These are phyloP conservation scores for Limnephilus rhombicus DNA, from an alignment of 2,888 invertebrate genomes.

Conservation along the genomic window DNA sequence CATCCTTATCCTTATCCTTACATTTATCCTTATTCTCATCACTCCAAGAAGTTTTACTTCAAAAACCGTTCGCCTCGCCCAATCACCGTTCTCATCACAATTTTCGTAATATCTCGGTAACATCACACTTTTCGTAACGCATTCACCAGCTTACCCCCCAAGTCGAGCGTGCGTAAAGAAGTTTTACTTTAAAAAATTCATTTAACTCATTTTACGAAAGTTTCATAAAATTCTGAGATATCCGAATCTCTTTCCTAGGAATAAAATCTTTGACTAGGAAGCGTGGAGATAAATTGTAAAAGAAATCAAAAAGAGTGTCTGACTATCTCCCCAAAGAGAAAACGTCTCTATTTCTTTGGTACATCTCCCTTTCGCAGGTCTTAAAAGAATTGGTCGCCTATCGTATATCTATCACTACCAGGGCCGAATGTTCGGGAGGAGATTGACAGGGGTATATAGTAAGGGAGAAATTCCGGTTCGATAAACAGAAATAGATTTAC, in stretches of 20 bases:
- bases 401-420: slow-evolving; percentile 2
- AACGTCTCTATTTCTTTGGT: slow-evolving; percentile 16
- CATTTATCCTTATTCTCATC: too few species aligned
- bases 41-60: too few species aligned
- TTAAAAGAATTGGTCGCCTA: slow-evolving; percentile 10
- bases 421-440: background rate
- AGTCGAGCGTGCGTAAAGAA: too few species aligned
- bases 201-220: background rate
- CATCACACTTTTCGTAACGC: too few species aligned
- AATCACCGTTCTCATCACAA: too few species aligned
- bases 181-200: too few species aligned
- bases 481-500: slow-evolving; percentile 19
- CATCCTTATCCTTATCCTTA: too few species aligned
- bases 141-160: too few species aligned
- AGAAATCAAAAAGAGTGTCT: slow-evolving; percentile 17
- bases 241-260: background rate
- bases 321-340: background rate
- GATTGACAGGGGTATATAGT: slow-evolving; percentile 34
- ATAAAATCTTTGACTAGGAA: background rate
- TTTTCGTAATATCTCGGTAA: too few species aligned
- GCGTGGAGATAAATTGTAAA: background rate
- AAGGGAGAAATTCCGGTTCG: background rate
- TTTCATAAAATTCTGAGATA: background rate
- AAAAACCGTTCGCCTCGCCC: too few species aligned
- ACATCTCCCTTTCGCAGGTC: slow-evolving; percentile 3